Evolutionary conservation across 2,113 vertebrate species (phyloP), one percentile per base, ranked within the genome.

Genomic region (Cairina moschata): DNA sequence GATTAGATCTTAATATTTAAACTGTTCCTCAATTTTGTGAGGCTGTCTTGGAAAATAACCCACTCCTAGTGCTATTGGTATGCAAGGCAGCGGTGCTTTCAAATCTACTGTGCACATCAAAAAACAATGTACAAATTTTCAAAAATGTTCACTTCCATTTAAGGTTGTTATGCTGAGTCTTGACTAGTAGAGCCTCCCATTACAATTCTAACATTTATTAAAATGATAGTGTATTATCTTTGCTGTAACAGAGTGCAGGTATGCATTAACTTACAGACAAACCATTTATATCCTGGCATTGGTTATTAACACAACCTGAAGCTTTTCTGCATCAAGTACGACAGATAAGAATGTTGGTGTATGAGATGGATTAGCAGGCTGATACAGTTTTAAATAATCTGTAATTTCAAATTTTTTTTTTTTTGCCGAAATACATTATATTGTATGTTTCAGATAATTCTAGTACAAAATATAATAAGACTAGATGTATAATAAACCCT

Each of bases 401-500:
- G 97, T 98, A 98, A 97, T 98, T 98, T 98, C 97, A 83, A 94
- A 29, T 48, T 42, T 71, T 97, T 98, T 46, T 40, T 46, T 97
- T 97, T 97, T 97, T 98, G 74, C 98, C 96, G 95, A 98, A 98
- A 99, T 98, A 98, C 98, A 98, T 98, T 98, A 98, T 99, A 98
- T 98, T 98, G 98, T 98, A 98, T 98, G 98, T 99, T 99, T 98
- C 98, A 98, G 97, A 98, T 99, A 98, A 98, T 98, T 99, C 98
- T 99, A 99, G 98, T 98, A 98, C 98, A 98, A 98, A 98, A 97
- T 98, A 98, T 98, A 98, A 98, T 98, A 98, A 98, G 98, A 98
- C 97, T 98, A 98, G 98, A 98, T 99, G 99, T 99, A 99, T 99
- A 98, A 99, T 98, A 98, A 98, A 98, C 98, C 98, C 98, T 98